A percentile compares a stretch with the other conserved stretches of the same genome.
phyloP scores from a whole-genome alignment of 2,888 invertebrate genomes.

The Drosophila kanekoi region DNA sequence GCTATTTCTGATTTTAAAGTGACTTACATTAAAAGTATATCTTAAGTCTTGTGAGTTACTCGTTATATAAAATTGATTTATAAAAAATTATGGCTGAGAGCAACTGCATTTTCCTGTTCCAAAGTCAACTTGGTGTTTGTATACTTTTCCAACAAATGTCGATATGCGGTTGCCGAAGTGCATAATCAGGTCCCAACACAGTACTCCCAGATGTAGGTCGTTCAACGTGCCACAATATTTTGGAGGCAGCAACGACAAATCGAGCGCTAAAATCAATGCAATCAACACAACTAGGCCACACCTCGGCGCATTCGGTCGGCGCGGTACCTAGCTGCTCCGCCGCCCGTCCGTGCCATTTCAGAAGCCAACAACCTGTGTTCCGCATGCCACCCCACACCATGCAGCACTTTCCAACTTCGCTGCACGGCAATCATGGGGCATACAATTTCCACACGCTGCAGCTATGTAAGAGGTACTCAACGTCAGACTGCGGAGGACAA shows the following conservation, averaged over 20 bases:
- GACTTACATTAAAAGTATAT: too few relatives aligned
- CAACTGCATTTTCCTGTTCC: too few relatives aligned
- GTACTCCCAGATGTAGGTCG: constrained; percentile 36
- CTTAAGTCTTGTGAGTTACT: too few relatives aligned
- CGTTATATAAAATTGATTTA: too few relatives aligned
- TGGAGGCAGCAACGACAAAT: constrained; percentile 37
- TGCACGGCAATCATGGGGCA: constrained; percentile 58
- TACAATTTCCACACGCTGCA: constrained; percentile 48
- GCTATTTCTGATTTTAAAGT: too few relatives aligned
- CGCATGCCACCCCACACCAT: neutral
- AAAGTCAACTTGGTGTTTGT: neutral
- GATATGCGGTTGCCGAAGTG: constrained; percentile 17
- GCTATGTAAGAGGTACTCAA: constrained; percentile 40
- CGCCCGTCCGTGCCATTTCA: constrained; percentile 30
- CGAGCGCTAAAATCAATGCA: constrained; percentile 70
- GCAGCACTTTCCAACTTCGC: constrained; percentile 25
- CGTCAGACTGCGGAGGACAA: constrained; percentile 32
- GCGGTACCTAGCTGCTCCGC: constrained; percentile 35
- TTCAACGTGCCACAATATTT: constrained; percentile 40
- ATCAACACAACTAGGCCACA: constrained; percentile 62
- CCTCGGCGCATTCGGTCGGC: constrained; percentile 11
- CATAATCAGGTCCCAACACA: constrained; percentile 35
- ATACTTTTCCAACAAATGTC: constrained; percentile 6
- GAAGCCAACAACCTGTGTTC: neutral
- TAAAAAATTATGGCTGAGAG: too few relatives aligned